Evolutionary conservation across 37 sponge, comb jelly and placozoan species (phyloP).

Genomic region (Lycopodina hypogea): DNA sequence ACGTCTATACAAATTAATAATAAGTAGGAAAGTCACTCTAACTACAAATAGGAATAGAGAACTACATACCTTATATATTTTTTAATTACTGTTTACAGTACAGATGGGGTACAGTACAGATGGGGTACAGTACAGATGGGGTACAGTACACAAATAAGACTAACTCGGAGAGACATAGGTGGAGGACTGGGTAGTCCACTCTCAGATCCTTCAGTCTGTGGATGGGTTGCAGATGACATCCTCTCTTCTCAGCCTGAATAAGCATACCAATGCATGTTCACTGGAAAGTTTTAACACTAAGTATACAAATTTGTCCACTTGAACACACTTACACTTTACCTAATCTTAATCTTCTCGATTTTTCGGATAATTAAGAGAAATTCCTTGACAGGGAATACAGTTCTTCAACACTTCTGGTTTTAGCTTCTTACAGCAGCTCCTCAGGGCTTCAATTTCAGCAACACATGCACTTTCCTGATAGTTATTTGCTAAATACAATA

Average conservation of each 20-base stretch:
- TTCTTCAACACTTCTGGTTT: conserved; percentile 19
- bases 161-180: neutral
- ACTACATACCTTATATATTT: too few species aligned
- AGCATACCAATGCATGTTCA: too few species aligned
- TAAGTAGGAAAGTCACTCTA: too few species aligned
- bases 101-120: too few species aligned
- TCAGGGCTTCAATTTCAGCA: conserved; percentile 21
- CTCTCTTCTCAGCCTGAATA: too few species aligned
- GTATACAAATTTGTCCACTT: too few species aligned
- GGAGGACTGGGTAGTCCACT: neutral
- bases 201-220: neutral
- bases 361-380: too few species aligned
- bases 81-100: too few species aligned
- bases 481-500: conserved; percentile 38
- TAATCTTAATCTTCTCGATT: neutral
- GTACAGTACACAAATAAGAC: too few species aligned
- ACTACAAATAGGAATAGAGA: too few species aligned
- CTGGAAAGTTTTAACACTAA: too few species aligned
- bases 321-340: neutral
- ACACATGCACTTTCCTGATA: conserved; percentile 57
- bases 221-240: neutral
- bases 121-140: too few species aligned
- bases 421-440: conserved; percentile 45
- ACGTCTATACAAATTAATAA: conserved; percentile 18
- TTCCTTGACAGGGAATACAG: conserved; percentile 39